Evolutionary conservation across 2,888 invertebrate genomes (phyloP).

Genomic region (Calliopum simillimum): DNA sequence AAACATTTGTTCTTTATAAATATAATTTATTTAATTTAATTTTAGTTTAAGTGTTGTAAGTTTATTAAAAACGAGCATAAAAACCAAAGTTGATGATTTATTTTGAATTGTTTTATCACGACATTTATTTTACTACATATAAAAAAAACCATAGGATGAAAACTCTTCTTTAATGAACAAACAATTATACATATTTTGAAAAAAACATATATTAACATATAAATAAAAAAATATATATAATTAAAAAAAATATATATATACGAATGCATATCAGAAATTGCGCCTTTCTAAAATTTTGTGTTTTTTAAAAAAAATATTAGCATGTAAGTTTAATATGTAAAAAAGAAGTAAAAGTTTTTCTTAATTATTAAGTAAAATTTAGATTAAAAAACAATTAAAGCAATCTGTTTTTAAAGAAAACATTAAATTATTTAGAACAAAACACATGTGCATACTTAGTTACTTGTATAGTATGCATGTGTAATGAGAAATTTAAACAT

Average conservation of each 20-base stretch:
- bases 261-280: conserved; percentile 67
- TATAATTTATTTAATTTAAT: conserved; percentile 16
- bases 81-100: background rate
- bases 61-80: background rate
- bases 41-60: background rate
- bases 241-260: conserved; percentile 16
- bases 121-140: background rate
- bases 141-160: conserved; percentile 5
- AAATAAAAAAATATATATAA: conserved; percentile 41
- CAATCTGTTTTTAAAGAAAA: conserved; percentile 29
- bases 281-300: conserved; percentile 57
- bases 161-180: conserved; percentile 36
- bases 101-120: too few species aligned
- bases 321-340: conserved; percentile 17
- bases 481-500: conserved; percentile 14
- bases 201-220: conserved; percentile 28
- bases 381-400: conserved; percentile 34
- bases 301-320: conserved; percentile 16
- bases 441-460: background rate
- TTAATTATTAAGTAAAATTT: conserved; percentile 34
- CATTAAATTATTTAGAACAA: conserved; percentile 19
- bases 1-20: conserved; percentile 2
- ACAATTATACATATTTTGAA: conserved; percentile 35
- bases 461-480: conserved; percentile 39
- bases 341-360: conserved; percentile 32